Evolutionary conservation across 2,113 vertebrate species (phyloP).

Genomic region (Rattus norvegicus): GRCr8 NC_086020.1:83620501-83621000

Average conservation of each 20-base stretch:
- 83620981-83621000: not conserved
- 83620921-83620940: accelerated
- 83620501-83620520: not conserved
- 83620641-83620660: not conserved
- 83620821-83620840: not conserved
- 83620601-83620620: not conserved
- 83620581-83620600: not conserved
- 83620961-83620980: not conserved
- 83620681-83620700: not conserved
- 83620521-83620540: not conserved
- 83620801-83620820: not conserved
- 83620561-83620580: not conserved
- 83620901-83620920: not conserved
- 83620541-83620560: not conserved
- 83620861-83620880: not conserved
- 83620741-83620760: not conserved
- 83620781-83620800: not conserved
- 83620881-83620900: not conserved
- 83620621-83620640: slow-evolving; percentile 1
- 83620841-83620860: not conserved
- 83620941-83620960: accelerated
- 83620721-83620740: not conserved
- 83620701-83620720: not conserved
- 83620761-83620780: not conserved
- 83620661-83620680: not conserved